Conservation (phyloP, 1,140 invertebrate genomes). For the Hestina assimilis region DNA sequence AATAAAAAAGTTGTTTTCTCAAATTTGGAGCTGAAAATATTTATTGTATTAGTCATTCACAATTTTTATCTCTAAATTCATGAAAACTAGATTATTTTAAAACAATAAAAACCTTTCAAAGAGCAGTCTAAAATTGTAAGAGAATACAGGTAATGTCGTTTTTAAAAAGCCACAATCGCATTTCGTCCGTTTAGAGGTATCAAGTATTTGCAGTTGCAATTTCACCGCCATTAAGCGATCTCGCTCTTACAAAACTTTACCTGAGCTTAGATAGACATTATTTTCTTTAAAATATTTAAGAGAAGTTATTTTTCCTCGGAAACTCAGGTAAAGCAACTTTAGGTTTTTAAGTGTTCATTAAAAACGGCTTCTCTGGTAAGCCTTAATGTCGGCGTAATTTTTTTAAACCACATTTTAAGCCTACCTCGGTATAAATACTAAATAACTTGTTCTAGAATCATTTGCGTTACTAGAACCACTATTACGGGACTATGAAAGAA, state of each 20-base stretch:
- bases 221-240: neutral
- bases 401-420: constrained; percentile 11
- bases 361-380: constrained; percentile 12
- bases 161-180: neutral
- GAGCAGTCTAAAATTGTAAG: no score
- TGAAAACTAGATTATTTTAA: no score
- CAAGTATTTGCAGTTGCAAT: neutral
- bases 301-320: constrained; percentile 5
- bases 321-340: neutral
- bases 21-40: no score
- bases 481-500: no score
- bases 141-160: no score
- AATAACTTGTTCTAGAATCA: neutral
- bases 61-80: no score
- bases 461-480: no score
- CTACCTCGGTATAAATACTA: constrained; percentile 1
- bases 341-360: constrained; percentile 10
- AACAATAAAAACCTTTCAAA: no score
- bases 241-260: neutral
- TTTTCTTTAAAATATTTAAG: neutral
- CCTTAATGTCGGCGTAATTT: constrained; percentile 12
- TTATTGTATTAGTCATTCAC: no score
- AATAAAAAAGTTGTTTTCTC: no score
- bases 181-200: neutral
- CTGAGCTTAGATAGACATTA: neutral